phyloP scores from a whole-genome alignment of 2,888 invertebrate genomes.

The Perizoma flavofasciatum region DNA sequence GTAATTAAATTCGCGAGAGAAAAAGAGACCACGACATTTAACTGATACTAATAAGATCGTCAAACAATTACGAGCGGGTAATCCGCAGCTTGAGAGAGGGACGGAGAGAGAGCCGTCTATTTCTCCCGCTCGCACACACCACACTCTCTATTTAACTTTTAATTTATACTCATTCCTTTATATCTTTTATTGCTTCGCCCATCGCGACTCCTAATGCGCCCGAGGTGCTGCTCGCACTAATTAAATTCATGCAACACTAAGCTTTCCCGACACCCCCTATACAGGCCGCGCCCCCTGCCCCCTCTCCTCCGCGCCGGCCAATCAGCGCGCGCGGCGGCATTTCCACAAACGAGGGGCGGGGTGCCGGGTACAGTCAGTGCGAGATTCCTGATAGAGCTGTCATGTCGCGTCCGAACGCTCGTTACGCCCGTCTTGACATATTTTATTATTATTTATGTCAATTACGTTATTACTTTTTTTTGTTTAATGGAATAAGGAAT shows the following conservation, averaged over 20 bases:
- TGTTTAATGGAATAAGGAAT: conserved; percentile 83
- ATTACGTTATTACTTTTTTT: conserved; percentile 82
- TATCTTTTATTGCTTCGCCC: conserved; percentile 84
- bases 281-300: conserved; percentile 52
- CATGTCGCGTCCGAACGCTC: conserved; percentile 79
- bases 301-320: conserved; percentile 46
- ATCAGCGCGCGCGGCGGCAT: conserved; percentile 49
- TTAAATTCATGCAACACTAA: conserved; percentile 84
- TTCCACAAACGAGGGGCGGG: conserved; percentile 46
- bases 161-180: conserved; percentile 85
- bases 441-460: conserved; percentile 85
- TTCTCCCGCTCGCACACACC: conserved; percentile 58
- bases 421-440: conserved; percentile 80
- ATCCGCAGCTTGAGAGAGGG: conserved; percentile 57
- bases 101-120: conserved; percentile 33
- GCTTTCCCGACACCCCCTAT: conserved; percentile 56
- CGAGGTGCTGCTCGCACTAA: conserved; percentile 82
- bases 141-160: conserved; percentile 82
- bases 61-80: conserved; percentile 81
- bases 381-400: conserved; percentile 81
- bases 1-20: conserved; percentile 82
- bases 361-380: conserved; percentile 62
- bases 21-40: conserved; percentile 82
- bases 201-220: conserved; percentile 83
- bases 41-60: conserved; percentile 84